Evolutionary conservation across 2,797 vertebrate species (phyloP), one percentile per base, ranked within the genome.

Genomic region (Mus spretus): DNA sequence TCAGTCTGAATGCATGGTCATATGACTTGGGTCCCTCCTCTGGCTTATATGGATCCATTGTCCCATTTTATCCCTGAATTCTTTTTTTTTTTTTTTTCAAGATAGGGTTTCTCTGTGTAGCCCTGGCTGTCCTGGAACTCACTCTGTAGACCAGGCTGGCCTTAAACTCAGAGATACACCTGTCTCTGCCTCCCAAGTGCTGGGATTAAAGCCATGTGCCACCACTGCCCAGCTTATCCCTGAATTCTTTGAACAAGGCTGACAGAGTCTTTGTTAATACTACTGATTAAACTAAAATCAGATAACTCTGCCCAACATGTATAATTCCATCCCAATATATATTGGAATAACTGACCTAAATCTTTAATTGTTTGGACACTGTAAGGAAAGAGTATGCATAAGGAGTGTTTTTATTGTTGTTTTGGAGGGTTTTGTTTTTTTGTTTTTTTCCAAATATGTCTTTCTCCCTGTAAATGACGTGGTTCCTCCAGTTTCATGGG

Each of bases 401-500:
- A 80, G 77, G 17, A 10, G 17, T 10, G 9, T 70, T 70, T 70
- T 70, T 70, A 70, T 70, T 70, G 34, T 70, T n/a, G 14, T 17
- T 70, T 70, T 19, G 34, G 63, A 13, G 63, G 1, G 14, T 31
- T 31, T 70, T 70, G 31, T 70, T 70, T 3, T 34, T 70, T 70
- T n/a, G n/a, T n/a, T 11, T 19, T 50, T 31, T n/a, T 77, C 74
- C 74, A 13, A 47, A 31, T 40, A 14, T 75, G 4, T 79, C 77
- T 95, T 75, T 72, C 59, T 83, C 17, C 82, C 91, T 91, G 95
- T 67, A 94, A 65, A 34, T 90, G 77, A 67, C 65, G 26, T 82
- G 34, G 47, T 77, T 92, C 20, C 75, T 31, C 57, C 57, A n/a
- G 22, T 75, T 96, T 86, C 34, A 53, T 93, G 53, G 88, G 70